Base-by-base conservation (phyloP, 2,113 vertebrate species). In the Lamprologus callipterus region DNA sequence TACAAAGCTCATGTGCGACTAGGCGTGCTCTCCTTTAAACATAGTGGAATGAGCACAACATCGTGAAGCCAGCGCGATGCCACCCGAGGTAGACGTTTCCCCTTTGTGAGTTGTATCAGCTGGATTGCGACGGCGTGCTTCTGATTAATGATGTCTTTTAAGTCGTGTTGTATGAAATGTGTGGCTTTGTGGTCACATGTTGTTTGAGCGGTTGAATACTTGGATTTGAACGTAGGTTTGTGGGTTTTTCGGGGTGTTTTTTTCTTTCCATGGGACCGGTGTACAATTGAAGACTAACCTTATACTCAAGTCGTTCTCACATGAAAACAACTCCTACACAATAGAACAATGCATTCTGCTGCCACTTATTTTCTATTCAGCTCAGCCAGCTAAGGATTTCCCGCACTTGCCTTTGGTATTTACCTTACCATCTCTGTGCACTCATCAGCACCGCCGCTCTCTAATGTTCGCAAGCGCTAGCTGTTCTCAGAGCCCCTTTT, bases 341-440 rank as follows among this genome's bases (percentile, higher is more conserved):
- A 86, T 90, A 75, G 90, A 91, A 93, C 91, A 89, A 93, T 90
- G 87, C 84, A 58, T 86, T 88, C 84, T 83, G 68, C 26, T 42
- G 86, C 58, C 81, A 78, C 81, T 86, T 84, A 63, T 82, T 79
- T 65, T 65, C 86, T n/a, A 83, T 92, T 93, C 57, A 88, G 11
- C 42, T 65, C 58, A 65, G 55, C 83, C 86, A 57, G 81, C 85
- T 86, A 88, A 92, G 90, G 89, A 92, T 88, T 87, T 54, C 83
- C 90, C 86, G 70, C 80, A 54, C 86, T 87, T 81, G 31, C 89
- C 26, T 63, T 68, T 12, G 28, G 47, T 86, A 55, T 88, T 88
- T 78, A 82, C 81, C 84, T 85, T 89, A 83, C 68, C 84, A 70
- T 86, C 68, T 90, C 87, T 79, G 80, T 19, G 11, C 35, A 5